Evolutionary conservation across 2,113 vertebrate species (phyloP).

Genomic region (Mesocricetus auratus): DNA sequence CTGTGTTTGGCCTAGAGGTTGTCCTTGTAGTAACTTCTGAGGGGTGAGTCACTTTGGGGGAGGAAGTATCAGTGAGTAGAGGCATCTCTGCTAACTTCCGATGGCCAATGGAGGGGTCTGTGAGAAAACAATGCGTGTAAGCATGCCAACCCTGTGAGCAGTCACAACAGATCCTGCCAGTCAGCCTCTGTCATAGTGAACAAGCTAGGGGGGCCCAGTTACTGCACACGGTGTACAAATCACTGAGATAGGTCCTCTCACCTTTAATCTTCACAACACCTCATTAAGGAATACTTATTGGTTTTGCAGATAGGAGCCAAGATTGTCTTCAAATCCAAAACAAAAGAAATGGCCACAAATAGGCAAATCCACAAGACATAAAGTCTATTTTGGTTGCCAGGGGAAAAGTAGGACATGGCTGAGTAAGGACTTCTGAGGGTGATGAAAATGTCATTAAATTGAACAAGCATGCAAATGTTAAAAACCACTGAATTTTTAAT

Average conservation of each 20-base stretch:
- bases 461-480: neutral
- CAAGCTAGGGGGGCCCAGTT: neutral
- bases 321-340: slow-evolving; percentile 15
- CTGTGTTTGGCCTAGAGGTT: neutral
- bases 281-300: neutral
- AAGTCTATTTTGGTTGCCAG: neutral
- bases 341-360: neutral
- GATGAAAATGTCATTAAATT: neutral
- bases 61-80: fast-evolving
- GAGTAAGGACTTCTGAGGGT: neutral
- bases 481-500: neutral
- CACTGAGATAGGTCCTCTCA: fast-evolving
- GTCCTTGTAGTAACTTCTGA: neutral
- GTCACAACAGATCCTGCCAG: neutral
- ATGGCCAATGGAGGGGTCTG: slow-evolving; percentile 51
- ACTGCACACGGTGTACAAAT: fast-evolving
- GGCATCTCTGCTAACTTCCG: neutral
- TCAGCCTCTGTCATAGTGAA: neutral
- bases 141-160: neutral
- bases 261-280: neutral
- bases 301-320: neutral
- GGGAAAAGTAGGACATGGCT: neutral
- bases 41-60: neutral
- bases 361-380: neutral
- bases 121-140: neutral